phyloP scores from a whole-genome alignment of 2,797 vertebrate species.

The Leptodactylus fallax region DNA sequence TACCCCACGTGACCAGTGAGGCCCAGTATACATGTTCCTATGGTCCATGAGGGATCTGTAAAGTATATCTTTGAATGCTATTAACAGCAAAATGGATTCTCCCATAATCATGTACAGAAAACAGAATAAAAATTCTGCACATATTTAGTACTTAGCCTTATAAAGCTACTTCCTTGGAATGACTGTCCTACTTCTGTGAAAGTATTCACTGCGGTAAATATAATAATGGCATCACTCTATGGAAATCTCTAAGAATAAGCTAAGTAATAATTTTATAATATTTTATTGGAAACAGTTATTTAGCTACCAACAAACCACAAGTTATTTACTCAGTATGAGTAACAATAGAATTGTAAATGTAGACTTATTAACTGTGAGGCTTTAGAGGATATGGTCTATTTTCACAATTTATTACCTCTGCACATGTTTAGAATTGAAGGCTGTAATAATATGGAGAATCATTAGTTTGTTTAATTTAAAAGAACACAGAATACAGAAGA shows the following conservation, averaged over 20 bases:
- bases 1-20: too few relatives aligned
- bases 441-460: conserved; percentile 29
- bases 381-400: conserved; percentile 16
- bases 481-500: conserved; percentile 41
- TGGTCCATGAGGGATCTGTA: too few relatives aligned
- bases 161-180: background rate
- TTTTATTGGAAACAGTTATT: background rate
- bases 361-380: background rate
- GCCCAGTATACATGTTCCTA: too few relatives aligned
- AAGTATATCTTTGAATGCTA: too few relatives aligned
- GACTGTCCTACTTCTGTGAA: background rate
- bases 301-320: background rate
- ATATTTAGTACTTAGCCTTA: too few relatives aligned
- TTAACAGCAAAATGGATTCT: too few relatives aligned
- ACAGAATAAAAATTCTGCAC: too few relatives aligned
- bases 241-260: background rate
- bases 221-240: background rate
- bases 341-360: background rate
- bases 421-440: conserved; percentile 17
- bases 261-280: background rate
- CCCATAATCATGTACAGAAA: too few relatives aligned
- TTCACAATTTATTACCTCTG: background rate
- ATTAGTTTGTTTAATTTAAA: conserved; percentile 40
- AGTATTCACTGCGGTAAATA: background rate
- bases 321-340: background rate